Evolutionary conservation across 2,113 vertebrate species (phyloP).

Genomic region (Genyomyrus donnyi): DNA sequence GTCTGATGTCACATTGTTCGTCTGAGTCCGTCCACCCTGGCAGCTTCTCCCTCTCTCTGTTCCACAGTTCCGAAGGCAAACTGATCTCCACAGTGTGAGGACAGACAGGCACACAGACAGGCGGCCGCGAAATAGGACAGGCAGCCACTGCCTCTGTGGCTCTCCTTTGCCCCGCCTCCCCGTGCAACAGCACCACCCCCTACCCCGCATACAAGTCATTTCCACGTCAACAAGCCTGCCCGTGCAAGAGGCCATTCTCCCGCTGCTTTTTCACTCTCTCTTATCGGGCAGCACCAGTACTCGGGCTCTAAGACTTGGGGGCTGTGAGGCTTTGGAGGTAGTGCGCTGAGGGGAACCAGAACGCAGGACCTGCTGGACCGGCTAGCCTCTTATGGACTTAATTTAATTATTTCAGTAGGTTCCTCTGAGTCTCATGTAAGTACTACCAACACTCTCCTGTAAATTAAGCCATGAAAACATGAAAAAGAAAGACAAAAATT

Average conservation of each 20-base stretch:
- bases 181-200: background rate
- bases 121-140: slow-evolving; percentile 30
- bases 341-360: slow-evolving; percentile 22
- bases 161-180: slow-evolving; percentile 7
- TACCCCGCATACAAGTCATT: background rate
- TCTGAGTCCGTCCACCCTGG: slow-evolving; percentile 44
- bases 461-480: background rate
- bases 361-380: slow-evolving; percentile 18
- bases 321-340: slow-evolving; percentile 8
- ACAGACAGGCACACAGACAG: slow-evolving; percentile 51
- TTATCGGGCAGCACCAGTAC: slow-evolving; percentile 14
- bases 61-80: slow-evolving; percentile 85
- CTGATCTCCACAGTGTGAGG: slow-evolving; percentile 98
- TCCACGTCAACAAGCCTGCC: background rate
- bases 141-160: slow-evolving; percentile 5
- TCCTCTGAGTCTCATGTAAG: slow-evolving; percentile 38
- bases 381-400: slow-evolving; percentile 29
- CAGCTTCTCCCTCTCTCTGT: slow-evolving; percentile 74
- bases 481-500: background rate
- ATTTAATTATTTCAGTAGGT: slow-evolving; percentile 34
- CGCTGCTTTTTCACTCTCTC: slow-evolving; percentile 19
- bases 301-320: background rate
- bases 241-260: background rate
- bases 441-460: background rate
- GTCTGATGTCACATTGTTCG: slow-evolving; percentile 10